Evolutionary conservation across 2,797 vertebrate genomes (phyloP).

Genomic region (Centropyge bicolor): DNA sequence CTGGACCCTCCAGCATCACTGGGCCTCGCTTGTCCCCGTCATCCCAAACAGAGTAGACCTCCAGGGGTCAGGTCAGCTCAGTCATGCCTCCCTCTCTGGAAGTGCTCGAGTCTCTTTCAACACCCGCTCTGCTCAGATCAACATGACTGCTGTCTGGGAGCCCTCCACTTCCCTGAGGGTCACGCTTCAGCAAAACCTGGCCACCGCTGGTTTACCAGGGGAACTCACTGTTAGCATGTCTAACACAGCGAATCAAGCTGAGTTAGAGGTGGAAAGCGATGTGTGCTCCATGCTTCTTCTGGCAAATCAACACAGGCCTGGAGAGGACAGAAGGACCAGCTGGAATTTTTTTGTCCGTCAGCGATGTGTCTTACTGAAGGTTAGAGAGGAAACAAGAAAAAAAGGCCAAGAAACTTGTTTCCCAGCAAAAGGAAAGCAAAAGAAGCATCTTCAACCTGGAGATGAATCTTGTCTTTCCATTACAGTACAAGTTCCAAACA

Average conservation of each 20-base stretch:
- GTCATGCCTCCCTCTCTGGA: constrained; percentile 54
- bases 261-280: constrained; percentile 59
- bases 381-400: constrained; percentile 78
- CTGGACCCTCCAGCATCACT: constrained; percentile 65
- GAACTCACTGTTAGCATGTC: constrained; percentile 35
- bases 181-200: constrained; percentile 51
- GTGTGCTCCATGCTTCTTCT: constrained; percentile 57
- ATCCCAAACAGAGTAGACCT: constrained; percentile 67
- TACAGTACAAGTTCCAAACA: background rate
- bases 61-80: constrained; percentile 47
- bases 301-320: constrained; percentile 39
- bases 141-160: constrained; percentile 47
- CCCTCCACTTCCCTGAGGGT: constrained; percentile 38
- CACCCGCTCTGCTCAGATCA: constrained; percentile 35
- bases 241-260: constrained; percentile 4
- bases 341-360: constrained; percentile 69
- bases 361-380: constrained; percentile 74
- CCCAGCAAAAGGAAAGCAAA: constrained; percentile 62
- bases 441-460: constrained; percentile 65
- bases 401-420: constrained; percentile 75
- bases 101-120: constrained; percentile 37
- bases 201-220: constrained; percentile 15
- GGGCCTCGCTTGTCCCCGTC: constrained; percentile 48
- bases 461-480: constrained; percentile 70
- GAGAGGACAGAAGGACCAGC: constrained; percentile 36